Conservation (phyloP, 2,113 vertebrate genomes). For the Protobothrops mucrosquamatus region DNA sequence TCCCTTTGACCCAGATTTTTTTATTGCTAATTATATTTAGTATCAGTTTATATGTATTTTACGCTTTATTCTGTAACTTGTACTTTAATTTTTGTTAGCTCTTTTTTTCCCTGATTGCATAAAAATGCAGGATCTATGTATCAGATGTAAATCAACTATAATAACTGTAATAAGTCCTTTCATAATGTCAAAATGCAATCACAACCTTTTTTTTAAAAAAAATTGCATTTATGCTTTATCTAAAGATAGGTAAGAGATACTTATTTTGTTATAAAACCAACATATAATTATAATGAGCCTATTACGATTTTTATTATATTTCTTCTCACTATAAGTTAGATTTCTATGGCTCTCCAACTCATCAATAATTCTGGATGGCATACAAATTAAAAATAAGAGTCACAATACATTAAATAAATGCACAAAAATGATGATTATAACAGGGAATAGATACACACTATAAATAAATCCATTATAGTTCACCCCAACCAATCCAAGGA, state of each 20-base stretch:
- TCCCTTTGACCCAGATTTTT: not conserved
- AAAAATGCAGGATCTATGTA: not conserved
- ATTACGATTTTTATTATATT: not conserved
- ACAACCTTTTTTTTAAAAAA: not conserved
- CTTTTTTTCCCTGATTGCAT: not conserved
- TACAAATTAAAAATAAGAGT: not conserved
- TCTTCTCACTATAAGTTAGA: not conserved
- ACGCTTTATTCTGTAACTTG: not conserved
- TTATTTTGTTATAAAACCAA: not conserved
- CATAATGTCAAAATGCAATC: not conserved
- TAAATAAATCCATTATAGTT: not conserved
- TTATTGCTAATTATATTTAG: not conserved
- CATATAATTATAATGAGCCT: not conserved
- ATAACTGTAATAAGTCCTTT: not conserved
- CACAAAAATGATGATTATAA: not conserved
- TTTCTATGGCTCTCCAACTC: not conserved
- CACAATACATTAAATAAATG: not conserved
- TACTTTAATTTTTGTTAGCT: not conserved
- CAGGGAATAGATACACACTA: not conserved
- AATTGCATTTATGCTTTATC: not conserved
- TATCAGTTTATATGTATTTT: not conserved
- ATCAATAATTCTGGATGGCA: not conserved
- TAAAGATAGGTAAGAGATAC: not conserved
- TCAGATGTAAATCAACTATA: not conserved
- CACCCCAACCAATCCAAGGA: not conserved